These are phyloP conservation scores for Orchesellides sinensis DNA, from an alignment of 2,888 invertebrate species.

Conservation along the genomic window DNA sequence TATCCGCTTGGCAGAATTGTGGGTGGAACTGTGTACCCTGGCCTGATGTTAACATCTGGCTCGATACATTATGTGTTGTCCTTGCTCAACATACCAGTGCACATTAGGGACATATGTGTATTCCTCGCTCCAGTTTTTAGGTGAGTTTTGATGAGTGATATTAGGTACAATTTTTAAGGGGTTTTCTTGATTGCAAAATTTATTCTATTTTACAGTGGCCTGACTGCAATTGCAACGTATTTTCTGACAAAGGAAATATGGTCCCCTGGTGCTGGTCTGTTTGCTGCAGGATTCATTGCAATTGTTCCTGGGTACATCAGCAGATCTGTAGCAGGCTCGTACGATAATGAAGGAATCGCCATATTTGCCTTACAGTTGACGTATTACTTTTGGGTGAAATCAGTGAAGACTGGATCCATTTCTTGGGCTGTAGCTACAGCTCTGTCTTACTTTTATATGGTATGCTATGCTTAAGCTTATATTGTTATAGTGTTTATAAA, in stretches of 20 bases:
- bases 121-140: conserved; percentile 98
- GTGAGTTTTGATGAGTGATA: conserved; percentile 77
- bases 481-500: not conserved
- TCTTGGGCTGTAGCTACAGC: conserved; percentile 97
- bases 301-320: conserved; percentile 99
- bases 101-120: conserved; percentile 98
- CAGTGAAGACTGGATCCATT: conserved; percentile 97
- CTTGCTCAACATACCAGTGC: conserved; percentile 95
- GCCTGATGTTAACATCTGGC: conserved; percentile 99
- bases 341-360: conserved; percentile 99
- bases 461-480: conserved; percentile 77
- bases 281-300: conserved; percentile 99
- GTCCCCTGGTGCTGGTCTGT: conserved; percentile 96
- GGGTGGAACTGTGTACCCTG: conserved; percentile 99
- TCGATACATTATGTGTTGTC: conserved; percentile 96
- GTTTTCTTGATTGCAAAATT: no score
- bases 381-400: conserved; percentile 95
- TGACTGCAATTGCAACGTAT: conserved; percentile 98
- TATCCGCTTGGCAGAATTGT: conserved; percentile 99
- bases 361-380: conserved; percentile 99
- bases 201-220: conserved; percentile 84
- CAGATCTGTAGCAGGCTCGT: conserved; percentile 98
- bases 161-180: no score
- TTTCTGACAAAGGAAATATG: conserved; percentile 98
- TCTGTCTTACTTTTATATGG: conserved; percentile 99